These are phyloP conservation scores for Siphonodentalium dalli DNA, from an alignment of 2,888 invertebrate species.

Conservation along the genomic window DNA sequence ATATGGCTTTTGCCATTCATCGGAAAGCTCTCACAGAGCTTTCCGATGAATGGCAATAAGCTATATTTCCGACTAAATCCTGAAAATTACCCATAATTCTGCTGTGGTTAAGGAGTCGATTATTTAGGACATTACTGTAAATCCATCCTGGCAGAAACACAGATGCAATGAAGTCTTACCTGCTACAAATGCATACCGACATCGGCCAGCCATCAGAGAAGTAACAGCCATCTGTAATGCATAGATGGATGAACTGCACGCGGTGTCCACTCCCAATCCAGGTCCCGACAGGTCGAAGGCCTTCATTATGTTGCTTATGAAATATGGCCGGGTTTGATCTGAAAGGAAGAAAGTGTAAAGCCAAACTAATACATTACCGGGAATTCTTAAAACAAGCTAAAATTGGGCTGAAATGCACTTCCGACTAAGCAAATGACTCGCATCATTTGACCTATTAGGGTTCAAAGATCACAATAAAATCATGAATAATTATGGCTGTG, in stretches of 20 bases:
- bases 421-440: neutral
- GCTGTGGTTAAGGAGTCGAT: too few species aligned
- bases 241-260: slow-evolving; percentile 90
- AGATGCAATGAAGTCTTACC: slow-evolving; percentile 80
- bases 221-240: slow-evolving; percentile 77
- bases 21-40: too few species aligned
- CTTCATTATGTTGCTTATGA: slow-evolving; percentile 32
- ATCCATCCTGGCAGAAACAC: neutral
- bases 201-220: slow-evolving; percentile 72
- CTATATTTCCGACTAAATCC: too few species aligned
- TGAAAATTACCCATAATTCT: too few species aligned
- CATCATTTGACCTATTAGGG: too few species aligned
- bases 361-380: neutral
- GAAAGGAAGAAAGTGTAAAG: neutral
- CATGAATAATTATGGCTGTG: too few species aligned
- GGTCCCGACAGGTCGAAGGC: slow-evolving; percentile 77
- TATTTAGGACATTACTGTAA: too few species aligned
- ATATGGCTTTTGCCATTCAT: too few species aligned
- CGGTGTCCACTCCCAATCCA: slow-evolving; percentile 92
- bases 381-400: too few species aligned
- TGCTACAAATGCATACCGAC: slow-evolving; percentile 91
- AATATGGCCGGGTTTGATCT: slow-evolving; percentile 13
- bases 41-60: too few species aligned
- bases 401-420: too few species aligned
- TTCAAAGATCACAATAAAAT: too few species aligned